Evolutionary conservation across 2,888 invertebrate genomes (phyloP).

Genomic region (Orthonevra nobilis): DNA sequence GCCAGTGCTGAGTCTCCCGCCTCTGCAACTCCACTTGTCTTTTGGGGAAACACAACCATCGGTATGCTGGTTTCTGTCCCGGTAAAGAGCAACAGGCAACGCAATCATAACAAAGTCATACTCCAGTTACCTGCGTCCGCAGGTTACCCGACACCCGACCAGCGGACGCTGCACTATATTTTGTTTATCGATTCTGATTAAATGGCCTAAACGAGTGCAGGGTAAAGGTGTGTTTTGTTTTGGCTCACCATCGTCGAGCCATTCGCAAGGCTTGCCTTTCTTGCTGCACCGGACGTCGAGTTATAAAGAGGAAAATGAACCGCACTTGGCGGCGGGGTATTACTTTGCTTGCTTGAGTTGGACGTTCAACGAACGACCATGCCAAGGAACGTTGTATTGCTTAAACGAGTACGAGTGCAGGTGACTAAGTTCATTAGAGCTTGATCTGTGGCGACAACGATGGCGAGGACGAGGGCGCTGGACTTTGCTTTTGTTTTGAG

Average conservation of each 20-base stretch:
- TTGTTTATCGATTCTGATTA: slow-evolving; percentile 58
- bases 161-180: slow-evolving; percentile 32
- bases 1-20: neutral
- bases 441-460: slow-evolving; percentile 1
- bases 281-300: no score
- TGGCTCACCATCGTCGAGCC: no score
- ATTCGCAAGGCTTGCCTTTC: no score
- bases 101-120: slow-evolving; percentile 63
- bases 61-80: slow-evolving; percentile 9
- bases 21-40: slow-evolving; percentile 8
- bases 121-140: slow-evolving; percentile 61
- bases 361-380: slow-evolving; percentile 37
- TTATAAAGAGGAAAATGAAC: slow-evolving; percentile 38
- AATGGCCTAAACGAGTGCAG: slow-evolving; percentile 62
- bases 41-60: slow-evolving; percentile 43
- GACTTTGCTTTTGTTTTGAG: slow-evolving; percentile 7
- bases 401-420: slow-evolving; percentile 44
- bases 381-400: slow-evolving; percentile 21
- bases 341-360: slow-evolving; percentile 4
- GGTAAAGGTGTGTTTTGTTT: slow-evolving; percentile 34
- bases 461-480: neutral
- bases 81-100: slow-evolving; percentile 41
- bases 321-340: neutral
- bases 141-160: slow-evolving; percentile 38
- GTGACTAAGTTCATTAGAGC: slow-evolving; percentile 50